phyloP scores from a whole-genome alignment of 2,797 vertebrate species.

The Crenuchus spilurus region DNA sequence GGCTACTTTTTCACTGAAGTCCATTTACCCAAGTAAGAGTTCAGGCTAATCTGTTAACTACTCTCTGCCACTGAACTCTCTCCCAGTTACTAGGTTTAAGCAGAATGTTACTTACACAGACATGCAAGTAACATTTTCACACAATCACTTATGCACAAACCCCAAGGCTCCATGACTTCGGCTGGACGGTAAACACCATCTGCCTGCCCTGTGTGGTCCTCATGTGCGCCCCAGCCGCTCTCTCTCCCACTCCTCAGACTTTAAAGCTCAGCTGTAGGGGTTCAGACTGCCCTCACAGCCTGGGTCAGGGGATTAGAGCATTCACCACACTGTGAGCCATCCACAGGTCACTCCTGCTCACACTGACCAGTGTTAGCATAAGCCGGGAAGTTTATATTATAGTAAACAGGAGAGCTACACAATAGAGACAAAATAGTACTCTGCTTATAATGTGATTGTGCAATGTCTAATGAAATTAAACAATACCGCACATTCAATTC shows the following conservation, averaged over 20 bases:
- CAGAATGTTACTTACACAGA: constrained; percentile 6
- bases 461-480: no score
- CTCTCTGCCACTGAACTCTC: background rate
- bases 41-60: background rate
- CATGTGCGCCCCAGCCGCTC: constrained; percentile 19
- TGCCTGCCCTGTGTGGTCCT: constrained; percentile 60
- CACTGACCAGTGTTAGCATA: background rate
- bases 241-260: constrained; percentile 35
- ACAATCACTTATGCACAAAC: constrained; percentile 5
- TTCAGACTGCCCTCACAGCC: constrained; percentile 20
- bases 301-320: constrained; percentile 24
- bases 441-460: no score
- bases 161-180: constrained; percentile 48
- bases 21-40: no score
- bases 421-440: background rate
- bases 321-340: constrained; percentile 26
- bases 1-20: no score
- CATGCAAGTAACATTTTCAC: constrained; percentile 7
- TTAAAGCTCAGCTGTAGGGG: constrained; percentile 33
- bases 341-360: background rate
- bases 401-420: background rate
- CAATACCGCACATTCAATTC: no score
- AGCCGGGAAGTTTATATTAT: background rate
- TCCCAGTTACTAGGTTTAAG: background rate
- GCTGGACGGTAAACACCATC: constrained; percentile 70